These are phyloP conservation scores for Holocentrus rufus DNA, from an alignment of 2,797 vertebrate genomes.

Conservation along the genomic window DNA sequence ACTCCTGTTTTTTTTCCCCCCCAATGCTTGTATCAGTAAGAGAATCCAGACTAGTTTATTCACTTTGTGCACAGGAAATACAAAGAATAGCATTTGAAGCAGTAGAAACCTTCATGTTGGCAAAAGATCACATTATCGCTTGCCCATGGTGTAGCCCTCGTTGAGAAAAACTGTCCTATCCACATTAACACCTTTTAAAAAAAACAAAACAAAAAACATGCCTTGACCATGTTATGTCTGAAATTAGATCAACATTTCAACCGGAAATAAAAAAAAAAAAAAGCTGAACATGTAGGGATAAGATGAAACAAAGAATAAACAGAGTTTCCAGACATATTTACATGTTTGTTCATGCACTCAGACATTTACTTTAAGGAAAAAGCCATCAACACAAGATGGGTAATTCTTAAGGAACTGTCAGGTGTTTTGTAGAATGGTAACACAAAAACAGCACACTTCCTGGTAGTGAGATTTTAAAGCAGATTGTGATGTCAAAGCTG, in stretches of 20 bases:
- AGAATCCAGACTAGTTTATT: conserved; percentile 82
- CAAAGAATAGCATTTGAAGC: conserved; percentile 75
- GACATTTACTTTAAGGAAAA: conserved; percentile 55
- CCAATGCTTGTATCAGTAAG: conserved; percentile 52
- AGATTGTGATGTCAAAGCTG: conserved; percentile 49
- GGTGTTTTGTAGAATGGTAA: conserved; percentile 45
- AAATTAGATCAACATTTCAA: conserved; percentile 55
- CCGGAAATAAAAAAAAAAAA: conserved; percentile 47
- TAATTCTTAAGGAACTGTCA: conserved; percentile 38
- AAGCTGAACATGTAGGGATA: conserved; percentile 45
- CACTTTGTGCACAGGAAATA: conserved; percentile 81
- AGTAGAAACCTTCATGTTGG: conserved; percentile 78
- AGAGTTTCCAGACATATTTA: conserved; percentile 53
- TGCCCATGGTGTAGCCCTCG: conserved; percentile 43
- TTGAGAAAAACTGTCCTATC: conserved; percentile 38
- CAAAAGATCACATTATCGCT: conserved; percentile 60
- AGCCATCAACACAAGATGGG: conserved; percentile 44
- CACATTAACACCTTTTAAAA: conserved; percentile 55
- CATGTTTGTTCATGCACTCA: conserved; percentile 73
- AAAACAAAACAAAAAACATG: conserved; percentile 70
- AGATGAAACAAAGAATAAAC: conserved; percentile 56
- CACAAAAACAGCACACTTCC: conserved; percentile 49
- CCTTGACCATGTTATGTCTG: conserved; percentile 56
- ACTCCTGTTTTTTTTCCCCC: conserved; percentile 37
- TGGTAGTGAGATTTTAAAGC: conserved; percentile 52